These are phyloP conservation scores for Sitta europaea DNA, from an alignment of 2,113 vertebrate species.

Conservation along the genomic window DNA sequence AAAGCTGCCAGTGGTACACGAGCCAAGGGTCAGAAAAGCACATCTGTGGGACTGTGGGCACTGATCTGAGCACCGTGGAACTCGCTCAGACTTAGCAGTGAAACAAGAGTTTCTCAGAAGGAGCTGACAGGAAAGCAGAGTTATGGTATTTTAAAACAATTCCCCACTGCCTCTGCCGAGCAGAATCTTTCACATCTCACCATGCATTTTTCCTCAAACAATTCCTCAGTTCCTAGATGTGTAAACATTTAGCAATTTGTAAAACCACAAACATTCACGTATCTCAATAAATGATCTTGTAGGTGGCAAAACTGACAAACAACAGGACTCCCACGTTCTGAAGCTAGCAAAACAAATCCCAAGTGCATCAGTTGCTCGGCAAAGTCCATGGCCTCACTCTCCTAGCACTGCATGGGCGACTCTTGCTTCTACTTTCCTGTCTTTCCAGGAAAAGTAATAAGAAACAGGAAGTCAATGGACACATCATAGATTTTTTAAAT, in stretches of 20 bases:
- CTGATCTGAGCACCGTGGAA: neutral
- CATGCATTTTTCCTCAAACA: neutral
- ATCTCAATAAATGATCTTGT: neutral
- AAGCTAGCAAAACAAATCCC: neutral
- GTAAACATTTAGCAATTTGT: neutral
- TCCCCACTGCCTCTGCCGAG: neutral
- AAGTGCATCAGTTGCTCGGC: neutral
- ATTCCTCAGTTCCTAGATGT: neutral
- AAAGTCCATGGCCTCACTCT: neutral
- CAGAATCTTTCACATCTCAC: neutral
- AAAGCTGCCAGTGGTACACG: neutral
- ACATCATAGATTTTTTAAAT: neutral
- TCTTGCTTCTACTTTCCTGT: neutral
- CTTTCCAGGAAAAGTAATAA: neutral
- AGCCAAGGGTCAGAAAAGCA: neutral
- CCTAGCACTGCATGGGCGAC: neutral
- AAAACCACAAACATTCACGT: neutral
- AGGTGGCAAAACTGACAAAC: slow-evolving; percentile 6
- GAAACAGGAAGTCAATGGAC: neutral
- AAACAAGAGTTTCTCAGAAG: neutral
- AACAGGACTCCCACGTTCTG: neutral
- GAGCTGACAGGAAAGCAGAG: neutral
- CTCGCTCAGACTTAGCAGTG: neutral
- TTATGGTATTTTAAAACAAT: neutral
- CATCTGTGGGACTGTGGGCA: neutral